Evolutionary conservation across 92 coral and sea anemone species (phyloP).

Genomic region (Muricea muricata): DNA sequence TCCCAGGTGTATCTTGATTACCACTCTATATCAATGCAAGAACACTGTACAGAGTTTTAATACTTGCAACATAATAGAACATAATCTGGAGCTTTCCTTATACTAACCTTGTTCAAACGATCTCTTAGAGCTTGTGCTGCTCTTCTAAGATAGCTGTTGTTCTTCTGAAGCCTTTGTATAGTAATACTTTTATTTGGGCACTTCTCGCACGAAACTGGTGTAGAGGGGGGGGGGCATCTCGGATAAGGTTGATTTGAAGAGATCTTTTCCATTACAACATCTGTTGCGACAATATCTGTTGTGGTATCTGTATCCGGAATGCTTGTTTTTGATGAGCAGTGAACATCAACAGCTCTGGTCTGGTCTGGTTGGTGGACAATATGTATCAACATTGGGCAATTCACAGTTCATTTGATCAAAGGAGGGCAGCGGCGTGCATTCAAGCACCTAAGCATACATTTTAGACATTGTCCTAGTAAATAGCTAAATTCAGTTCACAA

Average conservation of each 20-base stretch:
- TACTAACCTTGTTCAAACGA: not conserved
- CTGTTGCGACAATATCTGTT: not conserved
- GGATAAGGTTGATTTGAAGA: not conserved
- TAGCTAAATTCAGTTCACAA: not conserved
- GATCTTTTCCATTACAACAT: not conserved
- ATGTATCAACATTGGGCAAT: not conserved
- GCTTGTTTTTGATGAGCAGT: too few species aligned
- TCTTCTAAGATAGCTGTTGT: conserved; percentile 16
- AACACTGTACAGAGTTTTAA: too few species aligned
- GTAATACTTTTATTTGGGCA: not conserved
- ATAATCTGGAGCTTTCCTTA: not conserved
- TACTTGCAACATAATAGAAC: too few species aligned
- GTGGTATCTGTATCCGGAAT: not conserved
- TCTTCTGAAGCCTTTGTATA: not conserved
- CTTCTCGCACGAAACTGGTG: conserved; percentile 14
- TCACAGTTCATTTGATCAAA: not conserved
- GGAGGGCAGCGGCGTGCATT: too few species aligned
- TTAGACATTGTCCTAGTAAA: too few species aligned
- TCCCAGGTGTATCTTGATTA: not conserved
- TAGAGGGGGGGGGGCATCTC: not conserved
- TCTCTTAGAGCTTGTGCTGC: conserved; percentile 1
- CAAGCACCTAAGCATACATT: too few species aligned
- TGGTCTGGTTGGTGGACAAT: not conserved
- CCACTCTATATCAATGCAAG: not conserved
- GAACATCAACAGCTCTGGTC: too few species aligned